Conservation (phyloP, 1,140 invertebrate species). For the Hylyphantes graminicola region DNA sequence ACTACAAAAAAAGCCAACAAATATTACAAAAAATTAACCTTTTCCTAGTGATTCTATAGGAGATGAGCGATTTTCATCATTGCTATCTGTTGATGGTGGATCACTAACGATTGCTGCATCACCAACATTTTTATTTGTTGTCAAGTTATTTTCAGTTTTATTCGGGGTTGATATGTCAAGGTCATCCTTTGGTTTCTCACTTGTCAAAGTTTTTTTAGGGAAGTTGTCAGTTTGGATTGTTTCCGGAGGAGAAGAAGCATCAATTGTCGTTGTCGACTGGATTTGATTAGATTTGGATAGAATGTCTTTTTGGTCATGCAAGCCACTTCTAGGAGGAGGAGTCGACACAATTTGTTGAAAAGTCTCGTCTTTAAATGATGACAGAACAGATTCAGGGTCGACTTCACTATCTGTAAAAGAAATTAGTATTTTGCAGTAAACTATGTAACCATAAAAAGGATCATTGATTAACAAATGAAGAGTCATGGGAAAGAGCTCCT, state of each 20-base stretch:
- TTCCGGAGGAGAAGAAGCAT: neutral
- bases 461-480: no score
- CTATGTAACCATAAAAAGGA: no score
- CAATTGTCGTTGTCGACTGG: neutral
- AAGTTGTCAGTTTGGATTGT: neutral
- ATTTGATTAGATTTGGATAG: neutral
- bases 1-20: neutral
- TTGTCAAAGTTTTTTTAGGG: conserved; percentile 9
- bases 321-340: neutral
- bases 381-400: neutral
- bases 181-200: neutral
- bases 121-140: conserved; percentile 1
- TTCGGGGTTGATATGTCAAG: neutral
- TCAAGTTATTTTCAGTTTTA: neutral
- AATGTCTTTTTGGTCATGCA: neutral
- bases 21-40: conserved; percentile 48
- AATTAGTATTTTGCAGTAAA: neutral
- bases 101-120: neutral
- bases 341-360: neutral
- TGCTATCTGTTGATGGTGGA: conserved; percentile 26
- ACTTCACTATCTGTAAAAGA: neutral
- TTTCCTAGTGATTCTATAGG: conserved; percentile 50
- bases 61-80: conserved; percentile 43
- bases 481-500: no score
- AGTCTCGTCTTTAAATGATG: neutral